phyloP scores from a whole-genome alignment of 2,888 invertebrate genomes.

The Drosophila greeni region DNA sequence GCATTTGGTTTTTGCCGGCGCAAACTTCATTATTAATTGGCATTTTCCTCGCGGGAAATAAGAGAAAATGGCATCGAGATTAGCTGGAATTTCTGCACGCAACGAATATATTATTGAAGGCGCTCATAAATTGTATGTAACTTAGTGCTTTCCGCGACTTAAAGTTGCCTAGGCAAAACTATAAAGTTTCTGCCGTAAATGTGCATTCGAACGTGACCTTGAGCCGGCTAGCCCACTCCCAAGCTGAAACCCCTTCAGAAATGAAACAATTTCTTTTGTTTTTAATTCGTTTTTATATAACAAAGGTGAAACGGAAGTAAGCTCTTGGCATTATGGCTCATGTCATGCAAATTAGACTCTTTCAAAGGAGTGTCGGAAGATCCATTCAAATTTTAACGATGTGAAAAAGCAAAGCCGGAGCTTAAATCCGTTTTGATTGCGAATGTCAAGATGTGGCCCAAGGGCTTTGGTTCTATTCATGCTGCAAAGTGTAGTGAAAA shows the following conservation, averaged over 20 bases:
- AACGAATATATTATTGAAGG: background rate
- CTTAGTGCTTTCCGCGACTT: background rate
- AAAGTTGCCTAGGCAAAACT: background rate
- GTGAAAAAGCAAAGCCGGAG: background rate
- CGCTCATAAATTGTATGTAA: background rate
- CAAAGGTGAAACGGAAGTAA: background rate
- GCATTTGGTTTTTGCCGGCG: constrained; percentile 12
- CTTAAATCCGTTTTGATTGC: constrained; percentile 2
- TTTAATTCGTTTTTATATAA: constrained; percentile 2
- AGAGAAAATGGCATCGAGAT: constrained; percentile 10
- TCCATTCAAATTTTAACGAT: background rate
- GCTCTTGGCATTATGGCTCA: background rate
- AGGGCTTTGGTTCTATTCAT: background rate
- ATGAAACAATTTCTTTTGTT: background rate
- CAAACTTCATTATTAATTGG: constrained; percentile 7
- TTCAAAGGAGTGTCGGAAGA: background rate
- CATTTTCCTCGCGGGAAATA: background rate
- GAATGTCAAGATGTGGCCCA: background rate
- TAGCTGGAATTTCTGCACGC: constrained; percentile 5
- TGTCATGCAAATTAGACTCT: background rate
- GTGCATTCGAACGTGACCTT: background rate
- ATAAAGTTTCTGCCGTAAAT: background rate
- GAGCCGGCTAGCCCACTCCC: background rate
- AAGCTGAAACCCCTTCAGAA: background rate
- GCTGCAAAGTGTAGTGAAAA: background rate